These are phyloP conservation scores for Tympanuchus pallidicinctus DNA, from an alignment of 2,113 vertebrate genomes.

Conservation along the genomic window DNA sequence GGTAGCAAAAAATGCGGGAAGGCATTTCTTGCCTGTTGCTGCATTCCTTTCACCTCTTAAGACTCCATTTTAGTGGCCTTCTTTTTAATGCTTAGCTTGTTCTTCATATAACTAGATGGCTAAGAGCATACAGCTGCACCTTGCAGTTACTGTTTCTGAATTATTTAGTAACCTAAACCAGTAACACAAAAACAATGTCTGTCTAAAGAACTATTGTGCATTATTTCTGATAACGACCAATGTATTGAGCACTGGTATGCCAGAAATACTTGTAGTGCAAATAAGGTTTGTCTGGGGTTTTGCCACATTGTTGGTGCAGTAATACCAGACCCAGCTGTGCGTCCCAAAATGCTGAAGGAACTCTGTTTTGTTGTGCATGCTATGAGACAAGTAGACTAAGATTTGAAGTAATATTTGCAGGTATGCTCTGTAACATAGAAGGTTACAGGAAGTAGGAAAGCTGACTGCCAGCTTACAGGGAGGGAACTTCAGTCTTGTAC, in stretches of 20 bases:
- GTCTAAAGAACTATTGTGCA: rapidly evolving
- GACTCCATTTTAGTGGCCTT: not conserved
- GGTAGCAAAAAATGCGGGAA: not conserved
- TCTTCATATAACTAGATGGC: not conserved
- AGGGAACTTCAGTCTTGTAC: not conserved
- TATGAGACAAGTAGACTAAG: not conserved
- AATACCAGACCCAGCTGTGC: not conserved
- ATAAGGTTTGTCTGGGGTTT: not conserved
- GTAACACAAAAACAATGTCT: not conserved
- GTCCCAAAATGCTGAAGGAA: not conserved
- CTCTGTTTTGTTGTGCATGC: not conserved
- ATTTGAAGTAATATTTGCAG: not conserved
- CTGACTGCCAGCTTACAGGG: not conserved
- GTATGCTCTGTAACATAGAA: not conserved
- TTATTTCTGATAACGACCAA: not conserved
- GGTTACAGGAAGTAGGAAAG: not conserved
- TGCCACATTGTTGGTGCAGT: not conserved
- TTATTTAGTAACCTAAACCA: not conserved
- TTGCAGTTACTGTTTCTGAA: not conserved
- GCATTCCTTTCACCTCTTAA: not conserved
- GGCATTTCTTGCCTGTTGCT: not conserved
- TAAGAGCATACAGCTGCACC: not conserved
- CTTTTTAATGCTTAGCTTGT: not conserved
- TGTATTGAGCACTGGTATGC: not conserved
- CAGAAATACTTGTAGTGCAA: not conserved